These are phyloP conservation scores for Nezara viridula DNA, from an alignment of 2,888 invertebrate species.

Conservation along the genomic window DNA sequence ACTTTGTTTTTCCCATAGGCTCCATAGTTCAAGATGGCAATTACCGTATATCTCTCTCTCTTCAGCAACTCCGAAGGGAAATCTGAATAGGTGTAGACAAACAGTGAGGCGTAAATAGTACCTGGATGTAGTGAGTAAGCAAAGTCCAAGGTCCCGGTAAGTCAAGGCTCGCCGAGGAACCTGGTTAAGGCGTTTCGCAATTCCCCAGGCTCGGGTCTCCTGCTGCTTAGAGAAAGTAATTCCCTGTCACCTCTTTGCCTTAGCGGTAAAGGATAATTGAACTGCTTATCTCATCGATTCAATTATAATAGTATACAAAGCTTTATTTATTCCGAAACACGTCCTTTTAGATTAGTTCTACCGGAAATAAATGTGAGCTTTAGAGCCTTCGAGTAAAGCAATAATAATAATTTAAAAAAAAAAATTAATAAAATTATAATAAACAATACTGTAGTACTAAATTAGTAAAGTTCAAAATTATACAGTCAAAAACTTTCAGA, in stretches of 20 bases:
- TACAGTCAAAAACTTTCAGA: too few relatives aligned
- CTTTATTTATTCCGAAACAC: background rate
- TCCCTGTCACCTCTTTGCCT: background rate
- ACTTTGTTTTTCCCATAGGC: background rate
- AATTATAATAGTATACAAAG: background rate
- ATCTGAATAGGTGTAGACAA: background rate
- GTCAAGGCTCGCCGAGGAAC: background rate
- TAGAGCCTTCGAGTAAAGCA: too few relatives aligned
- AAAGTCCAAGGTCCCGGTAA: conserved; percentile 8
- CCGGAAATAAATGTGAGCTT: too few relatives aligned
- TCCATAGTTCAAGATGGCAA: background rate
- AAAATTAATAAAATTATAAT: too few relatives aligned
- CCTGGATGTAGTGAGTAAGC: conserved; percentile 21
- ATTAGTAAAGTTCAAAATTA: too few relatives aligned
- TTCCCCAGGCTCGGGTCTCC: background rate
- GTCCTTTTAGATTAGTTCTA: too few relatives aligned
- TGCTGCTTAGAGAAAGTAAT: background rate
- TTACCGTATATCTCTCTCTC: conserved; percentile 3
- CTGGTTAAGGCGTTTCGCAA: background rate
- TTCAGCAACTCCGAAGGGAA: background rate
- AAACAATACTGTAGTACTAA: too few relatives aligned
- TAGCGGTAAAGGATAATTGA: background rate
- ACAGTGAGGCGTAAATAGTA: background rate
- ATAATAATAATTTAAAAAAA: too few relatives aligned
- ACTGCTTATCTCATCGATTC: background rate